Evolutionary conservation across 2,888 invertebrate genomes (phyloP), one percentile per base, ranked within the genome.

Genomic region (Vesta saturnalis): DNA sequence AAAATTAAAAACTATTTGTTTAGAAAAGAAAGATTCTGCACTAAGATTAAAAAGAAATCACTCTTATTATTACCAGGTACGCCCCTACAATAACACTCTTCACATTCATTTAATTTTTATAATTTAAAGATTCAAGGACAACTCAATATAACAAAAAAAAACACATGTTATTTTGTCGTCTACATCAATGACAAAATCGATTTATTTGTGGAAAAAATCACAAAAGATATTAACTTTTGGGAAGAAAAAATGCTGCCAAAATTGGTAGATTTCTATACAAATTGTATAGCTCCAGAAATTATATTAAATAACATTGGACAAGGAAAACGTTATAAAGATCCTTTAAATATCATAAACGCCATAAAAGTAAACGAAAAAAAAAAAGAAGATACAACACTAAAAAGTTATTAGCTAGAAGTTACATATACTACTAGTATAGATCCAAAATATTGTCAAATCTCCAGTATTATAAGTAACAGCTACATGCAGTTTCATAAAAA

Each of bases 21-120:
- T 62, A 16, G 55, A 56, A 56, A 62, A 54, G 22, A 56, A 43
- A 8, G 23, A 39, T 22, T 18, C n/a, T 43, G 1, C 12, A 18
- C 30, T 62, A 15, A 8, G 39, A 12, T 56, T 62, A 43, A 62
- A 62, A 62, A n/a, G 46, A 46, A 55, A 54, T 14, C 61, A 61
- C 16, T n/a, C n/a, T n/a, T n/a, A n/a, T n/a, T n/a, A n/a, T n/a
- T n/a, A n/a, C n/a, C n/a, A n/a, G n/a, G n/a, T 15, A 30, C 30
- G 10, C 4, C 30, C 30, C 30, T 30, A 30, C 30, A 30, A 6
- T 30, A 30, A 30, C 30, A 30, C 4, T 6, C 30, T n/a, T 30
- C 30, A 30, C 30, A 30, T 30, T 30, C 30, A 30, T 30, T n/a
- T n/a, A n/a, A n/a, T n/a, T n/a, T n/a, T n/a, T n/a, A n/a, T n/a